Percentiles rank a stretch among this genome's conserved stretches.
phyloP scores from a whole-genome alignment of 92 coral and sea anemone genomes.

The Palythoa heliodiscus region DNA sequence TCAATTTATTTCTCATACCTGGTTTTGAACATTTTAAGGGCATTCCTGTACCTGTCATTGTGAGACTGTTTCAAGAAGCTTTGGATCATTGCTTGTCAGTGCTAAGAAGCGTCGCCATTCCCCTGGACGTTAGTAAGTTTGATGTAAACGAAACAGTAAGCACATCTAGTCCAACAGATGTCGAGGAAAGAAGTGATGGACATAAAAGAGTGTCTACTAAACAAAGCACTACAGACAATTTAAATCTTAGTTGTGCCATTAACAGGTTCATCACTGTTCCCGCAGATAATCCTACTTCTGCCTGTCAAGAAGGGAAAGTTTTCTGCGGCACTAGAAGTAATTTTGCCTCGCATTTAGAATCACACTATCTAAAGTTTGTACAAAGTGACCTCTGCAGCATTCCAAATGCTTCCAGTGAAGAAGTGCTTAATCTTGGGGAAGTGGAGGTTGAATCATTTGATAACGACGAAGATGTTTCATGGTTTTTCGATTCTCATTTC shows the following conservation, averaged over 20 bases:
- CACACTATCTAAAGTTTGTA: not conserved
- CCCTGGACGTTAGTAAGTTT: conserved; percentile 29
- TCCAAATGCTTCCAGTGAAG: not conserved
- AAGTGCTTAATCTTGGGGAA: not conserved
- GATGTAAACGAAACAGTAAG: not conserved
- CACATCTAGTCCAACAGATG: not conserved
- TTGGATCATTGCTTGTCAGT: conserved; percentile 57
- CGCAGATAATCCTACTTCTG: not conserved
- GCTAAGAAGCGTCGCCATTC: conserved; percentile 50
- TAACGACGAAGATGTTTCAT: conserved; percentile 24
- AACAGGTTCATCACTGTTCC: not conserved
- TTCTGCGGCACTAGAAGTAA: not conserved
- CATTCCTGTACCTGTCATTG: conserved; percentile 70
- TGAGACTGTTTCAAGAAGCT: conserved; percentile 74
- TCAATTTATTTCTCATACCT: not conserved
- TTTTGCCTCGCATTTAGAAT: not conserved
- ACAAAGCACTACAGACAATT: not conserved
- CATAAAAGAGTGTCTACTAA: not conserved
- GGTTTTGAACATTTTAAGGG: conserved; percentile 61
- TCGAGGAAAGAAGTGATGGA: not conserved
- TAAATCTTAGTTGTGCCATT: not conserved
- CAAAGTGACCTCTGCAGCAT: not conserved
- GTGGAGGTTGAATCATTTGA: not conserved
- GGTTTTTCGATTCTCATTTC: conserved; percentile 20
- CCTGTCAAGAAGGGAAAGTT: not conserved